Base-by-base conservation (phyloP, 2,888 invertebrate species). In the Leistus spinibarbis region DNA sequence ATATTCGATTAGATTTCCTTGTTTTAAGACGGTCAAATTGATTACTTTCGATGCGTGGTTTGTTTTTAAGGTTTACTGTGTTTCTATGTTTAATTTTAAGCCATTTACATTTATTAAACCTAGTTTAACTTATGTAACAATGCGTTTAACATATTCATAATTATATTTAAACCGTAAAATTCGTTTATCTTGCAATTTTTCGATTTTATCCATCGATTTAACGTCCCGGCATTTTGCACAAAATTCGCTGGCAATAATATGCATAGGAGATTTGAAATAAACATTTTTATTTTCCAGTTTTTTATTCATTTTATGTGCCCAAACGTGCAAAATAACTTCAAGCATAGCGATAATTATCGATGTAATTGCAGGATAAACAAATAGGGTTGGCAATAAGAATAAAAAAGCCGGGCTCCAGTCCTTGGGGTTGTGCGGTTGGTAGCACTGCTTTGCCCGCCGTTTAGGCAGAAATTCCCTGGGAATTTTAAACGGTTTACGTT, bases 191-290 rank as follows among this genome's bases (percentile, higher is more conserved):
- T 92, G 91, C 79, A 93, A 85, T 79, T 90, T 90, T 0, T 89
- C 89, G 63, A 92, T 89, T 79, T 89, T 89, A 67, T 90, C 88
- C 83, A 90, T 89, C 79, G 89, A 88, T 40, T 87, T 87, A 79
- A 90, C 89, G 71, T 90, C 90, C 73, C 90, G 88, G 79, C 93
- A 93, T 22, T 88, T 85, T 3, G 89, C 91, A 82, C 93, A 93
- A 82, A 92, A 92, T 77, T 90, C 90, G 19, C 92, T 90, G 0
- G 90, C 89, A 5, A 92, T 86, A 1, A 90, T 85, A 82, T 93
- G 92, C 77, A 93, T 88, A 0, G 93, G 93, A 79, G 92, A 93
- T 62, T 90, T 89, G 80, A 91, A 93, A 79, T 90, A 92, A 54
- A 91, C 83, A 68, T 87, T 86, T 10, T 88, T 84, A 78, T 91